These are phyloP conservation scores for Felis chaus DNA, from an alignment of 2,113 vertebrate species.

Conservation along the genomic window DNA sequence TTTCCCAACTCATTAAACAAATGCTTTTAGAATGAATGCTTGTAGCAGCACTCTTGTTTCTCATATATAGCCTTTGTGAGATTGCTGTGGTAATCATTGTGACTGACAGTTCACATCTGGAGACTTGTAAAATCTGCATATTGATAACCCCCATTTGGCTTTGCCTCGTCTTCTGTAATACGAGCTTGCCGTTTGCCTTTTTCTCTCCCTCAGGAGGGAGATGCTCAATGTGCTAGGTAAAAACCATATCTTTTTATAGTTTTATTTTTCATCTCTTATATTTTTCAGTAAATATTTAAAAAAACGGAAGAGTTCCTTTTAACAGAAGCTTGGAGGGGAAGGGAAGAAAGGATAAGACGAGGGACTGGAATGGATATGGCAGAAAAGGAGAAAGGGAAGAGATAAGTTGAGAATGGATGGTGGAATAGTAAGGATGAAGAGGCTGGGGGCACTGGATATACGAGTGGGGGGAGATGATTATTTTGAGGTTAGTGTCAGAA, in stretches of 20 bases:
- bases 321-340: neutral
- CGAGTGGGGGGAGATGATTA: neutral
- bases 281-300: conserved; percentile 33
- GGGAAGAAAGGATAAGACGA: neutral
- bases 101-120: conserved; percentile 73
- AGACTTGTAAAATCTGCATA: conserved; percentile 66
- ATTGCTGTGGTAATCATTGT: conserved; percentile 60
- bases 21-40: conserved; percentile 58
- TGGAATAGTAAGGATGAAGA: neutral
- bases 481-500: conserved; percentile 14
- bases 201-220: conserved; percentile 50
- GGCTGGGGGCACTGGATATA: neutral
- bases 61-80: conserved; percentile 38
- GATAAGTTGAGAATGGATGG: neutral
- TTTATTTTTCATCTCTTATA: conserved; percentile 55
- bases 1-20: conserved; percentile 60
- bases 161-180: conserved; percentile 50
- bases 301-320: conserved; percentile 3
- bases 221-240: conserved; percentile 24
- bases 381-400: neutral
- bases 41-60: conserved; percentile 60
- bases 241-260: neutral
- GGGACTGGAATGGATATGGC: neutral
- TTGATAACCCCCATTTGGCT: conserved; percentile 63
- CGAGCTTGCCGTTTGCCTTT: conserved; percentile 44